Conservation (phyloP, 2,797 vertebrate species). For the Paramormyrops hopkinsi region DNA sequence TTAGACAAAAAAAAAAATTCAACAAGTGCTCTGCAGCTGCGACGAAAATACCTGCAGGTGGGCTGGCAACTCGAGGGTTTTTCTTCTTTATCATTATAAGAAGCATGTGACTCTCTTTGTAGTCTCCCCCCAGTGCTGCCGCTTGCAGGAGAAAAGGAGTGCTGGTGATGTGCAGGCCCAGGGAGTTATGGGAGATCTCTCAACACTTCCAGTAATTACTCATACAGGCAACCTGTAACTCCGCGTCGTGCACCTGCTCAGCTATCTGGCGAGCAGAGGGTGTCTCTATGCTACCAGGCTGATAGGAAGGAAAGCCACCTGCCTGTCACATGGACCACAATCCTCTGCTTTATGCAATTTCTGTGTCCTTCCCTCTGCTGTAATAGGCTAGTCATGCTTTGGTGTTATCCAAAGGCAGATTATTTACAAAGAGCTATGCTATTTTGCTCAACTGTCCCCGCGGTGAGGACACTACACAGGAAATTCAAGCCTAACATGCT, state of each 20-base stretch:
- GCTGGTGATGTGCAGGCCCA: not conserved
- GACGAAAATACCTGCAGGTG: slow-evolving; percentile 8
- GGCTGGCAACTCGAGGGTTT: not conserved
- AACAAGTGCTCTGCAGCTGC: not conserved
- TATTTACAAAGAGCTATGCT: not conserved
- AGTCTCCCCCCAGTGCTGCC: not conserved
- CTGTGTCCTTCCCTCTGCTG: not conserved
- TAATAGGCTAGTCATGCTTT: not conserved
- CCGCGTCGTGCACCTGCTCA: not conserved
- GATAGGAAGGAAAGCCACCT: not conserved
- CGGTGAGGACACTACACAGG: not conserved
- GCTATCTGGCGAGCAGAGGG: not conserved
- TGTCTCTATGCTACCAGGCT: not conserved
- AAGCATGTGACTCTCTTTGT: not conserved
- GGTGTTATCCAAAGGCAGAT: not conserved
- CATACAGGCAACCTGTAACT: not conserved
- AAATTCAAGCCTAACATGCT: slow-evolving; percentile 19
- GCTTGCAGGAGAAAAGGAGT: not conserved
- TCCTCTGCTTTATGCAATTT: not conserved
- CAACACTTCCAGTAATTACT: slow-evolving; percentile 14
- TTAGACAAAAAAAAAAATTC: not conserved
- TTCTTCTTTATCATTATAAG: not conserved
- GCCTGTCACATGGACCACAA: not conserved
- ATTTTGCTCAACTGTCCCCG: not conserved
- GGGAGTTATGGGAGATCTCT: not conserved